These are phyloP conservation scores for Calcarius ornatus DNA, from an alignment of 2,113 vertebrate species.

Conservation along the genomic window DNA sequence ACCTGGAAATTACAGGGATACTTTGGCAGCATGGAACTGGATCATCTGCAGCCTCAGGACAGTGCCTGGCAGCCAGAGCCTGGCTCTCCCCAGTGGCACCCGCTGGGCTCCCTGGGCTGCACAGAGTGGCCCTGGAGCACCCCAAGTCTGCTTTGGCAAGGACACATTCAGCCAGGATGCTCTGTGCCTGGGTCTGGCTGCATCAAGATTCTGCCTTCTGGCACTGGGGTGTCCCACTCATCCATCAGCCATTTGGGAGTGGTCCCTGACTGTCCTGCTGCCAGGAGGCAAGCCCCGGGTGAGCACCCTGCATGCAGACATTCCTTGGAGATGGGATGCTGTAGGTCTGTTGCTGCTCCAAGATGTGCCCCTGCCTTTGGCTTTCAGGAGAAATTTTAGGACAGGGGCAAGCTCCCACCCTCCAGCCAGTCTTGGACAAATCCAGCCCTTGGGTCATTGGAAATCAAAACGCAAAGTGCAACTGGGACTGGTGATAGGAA, in stretches of 20 bases:
- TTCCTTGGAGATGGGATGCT: neutral
- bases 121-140: neutral
- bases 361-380: neutral
- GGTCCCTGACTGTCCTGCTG: neutral
- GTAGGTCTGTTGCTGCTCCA: neutral
- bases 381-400: neutral
- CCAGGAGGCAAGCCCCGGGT: neutral
- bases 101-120: neutral
- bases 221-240: neutral
- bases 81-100: neutral
- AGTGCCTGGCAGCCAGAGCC: rapidly evolving
- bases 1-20: neutral
- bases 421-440: neutral
- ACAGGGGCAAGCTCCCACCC: neutral
- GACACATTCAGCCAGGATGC: neutral
- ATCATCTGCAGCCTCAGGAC: neutral
- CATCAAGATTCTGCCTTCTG: neutral
- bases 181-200: neutral
- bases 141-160: rapidly evolving
- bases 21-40: neutral
- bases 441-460: neutral
- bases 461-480: neutral
- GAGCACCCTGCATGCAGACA: rapidly evolving
- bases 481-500: neutral
- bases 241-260: neutral